Base-by-base conservation (phyloP, 2,113 vertebrate species). In the Fulmarus glacialis region DNA sequence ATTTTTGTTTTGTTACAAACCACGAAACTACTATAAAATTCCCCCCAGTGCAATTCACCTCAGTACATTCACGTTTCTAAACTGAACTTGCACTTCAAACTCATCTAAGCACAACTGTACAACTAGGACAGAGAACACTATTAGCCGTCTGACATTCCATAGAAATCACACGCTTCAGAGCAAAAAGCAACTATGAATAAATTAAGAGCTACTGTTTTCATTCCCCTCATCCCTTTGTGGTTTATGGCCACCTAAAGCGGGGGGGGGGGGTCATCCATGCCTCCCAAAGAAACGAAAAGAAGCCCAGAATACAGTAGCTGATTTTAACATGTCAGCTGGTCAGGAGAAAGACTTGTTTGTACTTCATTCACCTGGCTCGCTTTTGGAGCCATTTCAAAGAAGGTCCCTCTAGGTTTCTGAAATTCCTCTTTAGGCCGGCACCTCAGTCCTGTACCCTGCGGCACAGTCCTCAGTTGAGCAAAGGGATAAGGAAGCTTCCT, bases 381-480 rank as follows among this genome's bases (percentile, higher is more conserved):
- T 21, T 52, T 5, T 4, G 45, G 32, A 1, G 0, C 17, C 7
- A 6, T 34, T 58, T 34, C 32, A 36, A 32, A n/a, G 6, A 20
- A 5, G 24, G 6, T 24, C 23, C 1, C 18, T 40, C 29, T 7
- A 7, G 13, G 38, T 58, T 63, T 52, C 27, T n/a, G 3, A 18
- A 71, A 30, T 10, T 43, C 26, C 34, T 24, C 24, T 66, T 9
- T 22, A 53, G 66, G 18, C 10, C 4, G 1, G 13, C 45, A 53
- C 40, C 45, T 52, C 30, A 17, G 12, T 23, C 42, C 34, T 27
- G 10, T 6, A 18, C 26, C n/a, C 30, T 7, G 21, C 8, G 32
- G 63, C 32, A 9, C 48, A 38, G 32, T 4, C 8, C 40, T 34
- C 20, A 1, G 0, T 1, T 6, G 21, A 15, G 26, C 6, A 5